These are phyloP conservation scores for Rhinophrynus dorsalis DNA, from an alignment of 2,797 vertebrate genomes.

Conservation along the genomic window DNA sequence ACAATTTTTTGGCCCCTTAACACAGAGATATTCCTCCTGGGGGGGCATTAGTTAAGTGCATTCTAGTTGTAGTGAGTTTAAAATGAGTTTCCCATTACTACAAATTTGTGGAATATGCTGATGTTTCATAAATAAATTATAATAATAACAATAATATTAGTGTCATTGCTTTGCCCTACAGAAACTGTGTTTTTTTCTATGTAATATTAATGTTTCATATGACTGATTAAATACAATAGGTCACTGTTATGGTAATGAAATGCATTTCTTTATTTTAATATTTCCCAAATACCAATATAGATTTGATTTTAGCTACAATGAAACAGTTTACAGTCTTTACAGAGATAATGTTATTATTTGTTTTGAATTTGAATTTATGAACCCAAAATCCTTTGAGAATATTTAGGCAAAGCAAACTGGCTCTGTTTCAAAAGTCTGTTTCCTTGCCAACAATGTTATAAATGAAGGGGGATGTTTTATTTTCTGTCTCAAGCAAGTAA, in stretches of 20 bases:
- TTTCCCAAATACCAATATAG: conserved; percentile 20
- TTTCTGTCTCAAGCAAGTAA: too few relatives aligned
- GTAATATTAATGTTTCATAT: conserved; percentile 28
- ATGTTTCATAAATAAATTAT: too few relatives aligned
- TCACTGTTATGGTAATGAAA: conserved; percentile 29
- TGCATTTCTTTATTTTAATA: conserved; percentile 20
- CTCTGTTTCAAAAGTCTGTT: conserved; percentile 6
- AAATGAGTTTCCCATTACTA: too few relatives aligned
- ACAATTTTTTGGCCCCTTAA: too few relatives aligned
- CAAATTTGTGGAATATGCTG: too few relatives aligned
- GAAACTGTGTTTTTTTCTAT: conserved; percentile 3
- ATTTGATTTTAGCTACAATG: conserved; percentile 15
- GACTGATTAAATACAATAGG: conserved; percentile 39
- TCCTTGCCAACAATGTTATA: conserved; percentile 17
- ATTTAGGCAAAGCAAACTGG: conserved; percentile 19
- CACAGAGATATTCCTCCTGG: too few relatives aligned
- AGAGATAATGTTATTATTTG: conserved; percentile 29
- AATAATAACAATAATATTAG: conserved; percentile 6
- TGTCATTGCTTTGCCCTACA: conserved; percentile 10
- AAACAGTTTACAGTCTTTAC: conserved; percentile 19
- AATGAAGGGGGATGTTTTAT: not conserved
- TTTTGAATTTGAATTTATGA: conserved; percentile 41
- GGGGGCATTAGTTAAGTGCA: too few relatives aligned
- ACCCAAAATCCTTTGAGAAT: conserved; percentile 30
- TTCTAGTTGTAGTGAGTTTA: too few relatives aligned